Evolutionary conservation across 2,888 invertebrate genomes (phyloP).

Genomic region (Mesoligia furuncula): DNA sequence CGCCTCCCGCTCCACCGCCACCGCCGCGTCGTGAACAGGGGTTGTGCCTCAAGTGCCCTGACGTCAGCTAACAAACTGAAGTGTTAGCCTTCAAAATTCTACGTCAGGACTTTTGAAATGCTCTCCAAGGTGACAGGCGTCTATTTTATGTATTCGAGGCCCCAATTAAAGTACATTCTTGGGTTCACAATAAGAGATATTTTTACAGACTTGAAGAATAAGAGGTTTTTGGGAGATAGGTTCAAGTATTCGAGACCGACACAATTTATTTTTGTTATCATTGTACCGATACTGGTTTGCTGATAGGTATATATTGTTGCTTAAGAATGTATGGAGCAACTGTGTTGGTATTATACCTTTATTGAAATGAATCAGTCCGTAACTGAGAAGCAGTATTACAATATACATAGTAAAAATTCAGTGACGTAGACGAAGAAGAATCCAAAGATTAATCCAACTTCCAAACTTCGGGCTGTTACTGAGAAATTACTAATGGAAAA

Average conservation of each 20-base stretch:
- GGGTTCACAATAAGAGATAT: constrained; percentile 21
- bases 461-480: not conserved
- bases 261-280: not conserved
- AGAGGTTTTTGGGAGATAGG: not conserved
- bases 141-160: constrained; percentile 78
- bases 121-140: constrained; percentile 73
- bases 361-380: not conserved
- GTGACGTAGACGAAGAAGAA: not conserved
- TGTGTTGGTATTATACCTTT: not conserved
- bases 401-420: not conserved
- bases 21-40: constrained; percentile 56
- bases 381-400: not conserved
- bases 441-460: not conserved
- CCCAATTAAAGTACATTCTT: constrained; percentile 59
- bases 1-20: constrained; percentile 38
- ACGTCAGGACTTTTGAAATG: constrained; percentile 76
- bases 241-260: constrained; percentile 1
- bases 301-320: not conserved
- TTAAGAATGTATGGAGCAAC: not conserved
- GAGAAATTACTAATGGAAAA: not conserved
- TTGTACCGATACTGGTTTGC: not conserved
- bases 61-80: constrained; percentile 78
- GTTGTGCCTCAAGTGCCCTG: constrained; percentile 61
- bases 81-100: constrained; percentile 77
- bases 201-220: constrained; percentile 20